Evolutionary conservation across 2,888 invertebrate genomes (phyloP), one percentile per base, ranked within the genome.

Genomic region (Agrilus biguttatus): DNA sequence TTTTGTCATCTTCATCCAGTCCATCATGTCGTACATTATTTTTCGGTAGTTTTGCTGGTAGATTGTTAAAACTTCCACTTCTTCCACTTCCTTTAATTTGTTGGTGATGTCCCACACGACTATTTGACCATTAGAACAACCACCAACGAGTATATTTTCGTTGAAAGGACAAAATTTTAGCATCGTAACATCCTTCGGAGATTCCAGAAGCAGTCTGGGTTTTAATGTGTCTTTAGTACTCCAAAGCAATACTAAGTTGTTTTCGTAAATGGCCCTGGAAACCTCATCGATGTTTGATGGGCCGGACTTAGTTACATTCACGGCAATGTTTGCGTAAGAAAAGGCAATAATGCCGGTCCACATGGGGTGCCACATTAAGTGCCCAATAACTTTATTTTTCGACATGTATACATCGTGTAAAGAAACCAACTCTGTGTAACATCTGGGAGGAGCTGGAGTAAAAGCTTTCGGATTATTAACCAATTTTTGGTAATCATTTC

Each of bases 201-300:
- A 68, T 57, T 82, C 75, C 41, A 86, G 70, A 51, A 77, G 74
- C 36, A 86, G 61, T 64, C 81, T 83, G 14, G 82, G 82, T 21
- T 73, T 66, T 3, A 86, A 63, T 42, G 74, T 76, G 51, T 86
- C 83, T 23, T 71, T 69, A 48, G 83, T 80, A 50, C 82, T 81
- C 85, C 86, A 86, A 50, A 85, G 70, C 46, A 84, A 66, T 2
- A 83, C 78, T 1, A 77, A 75, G 60, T 82, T 80, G 3, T 73
- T 60, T 4, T 75, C 75, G 42, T 79, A 72, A 0, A 76, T 72
- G 1, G 77, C 72, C 53, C 49, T 49, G 12, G 46, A 37, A 5
- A 60, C 52, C 53, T 61, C 73, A 65, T 56, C 48, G 49, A 45
- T 33, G 55, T 37, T 56, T 45, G 46, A 51, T 49, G 55, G 67